Evolutionary conservation across 1,140 invertebrate species (phyloP).

Genomic region (Triops longicaudatus): DNA sequence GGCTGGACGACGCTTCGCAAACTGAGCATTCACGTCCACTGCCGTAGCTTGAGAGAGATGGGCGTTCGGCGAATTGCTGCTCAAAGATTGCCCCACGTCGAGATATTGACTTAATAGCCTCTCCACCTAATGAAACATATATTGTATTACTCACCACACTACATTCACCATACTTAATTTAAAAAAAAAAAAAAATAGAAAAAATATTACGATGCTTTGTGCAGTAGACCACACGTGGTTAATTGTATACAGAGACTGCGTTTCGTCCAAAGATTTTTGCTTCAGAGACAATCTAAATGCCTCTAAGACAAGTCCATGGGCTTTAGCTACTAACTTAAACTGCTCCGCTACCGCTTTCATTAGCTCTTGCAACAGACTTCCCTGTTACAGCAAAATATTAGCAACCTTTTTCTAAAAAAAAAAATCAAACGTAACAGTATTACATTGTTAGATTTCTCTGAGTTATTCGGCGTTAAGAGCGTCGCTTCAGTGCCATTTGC

Average conservation of each 20-base stretch:
- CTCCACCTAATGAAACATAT: conserved; percentile 34
- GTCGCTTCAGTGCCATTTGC: conserved; percentile 30
- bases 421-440: neutral
- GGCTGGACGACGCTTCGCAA: conserved; percentile 54
- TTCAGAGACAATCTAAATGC: conserved; percentile 50
- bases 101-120: conserved; percentile 26
- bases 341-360: conserved; percentile 58
- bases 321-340: conserved; percentile 59
- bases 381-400: conserved; percentile 27
- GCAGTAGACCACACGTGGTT: conserved; percentile 80
- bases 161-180: too few relatives aligned
- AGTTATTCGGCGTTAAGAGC: conserved; percentile 33
- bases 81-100: conserved; percentile 20
- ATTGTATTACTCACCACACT: too few relatives aligned
- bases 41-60: conserved; percentile 21
- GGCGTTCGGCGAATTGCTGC: neutral
- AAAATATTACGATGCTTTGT: conserved; percentile 63
- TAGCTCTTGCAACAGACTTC: conserved; percentile 31
- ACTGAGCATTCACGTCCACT: conserved; percentile 36
- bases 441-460: neutral
- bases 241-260: conserved; percentile 53
- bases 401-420: conserved; percentile 29
- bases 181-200: too few relatives aligned
- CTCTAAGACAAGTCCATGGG: conserved; percentile 54
- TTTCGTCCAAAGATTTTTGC: conserved; percentile 30